Evolutionary conservation across 2,888 invertebrate species (phyloP).

Genomic region (Penaeus monodon): DNA sequence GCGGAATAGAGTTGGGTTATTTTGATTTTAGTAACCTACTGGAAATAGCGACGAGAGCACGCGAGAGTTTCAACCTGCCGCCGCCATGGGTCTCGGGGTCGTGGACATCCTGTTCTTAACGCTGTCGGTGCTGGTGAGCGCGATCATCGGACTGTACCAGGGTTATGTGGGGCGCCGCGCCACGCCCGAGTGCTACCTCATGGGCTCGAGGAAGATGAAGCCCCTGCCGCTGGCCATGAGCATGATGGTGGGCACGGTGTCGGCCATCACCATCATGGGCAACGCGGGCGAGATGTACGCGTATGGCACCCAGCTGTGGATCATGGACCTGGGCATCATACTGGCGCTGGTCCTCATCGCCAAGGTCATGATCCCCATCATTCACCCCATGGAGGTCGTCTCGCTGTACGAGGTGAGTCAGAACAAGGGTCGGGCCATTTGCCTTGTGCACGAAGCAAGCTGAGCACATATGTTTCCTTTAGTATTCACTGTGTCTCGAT

Average conservation of each 20-base stretch:
- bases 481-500: too few species aligned
- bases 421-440: neutral
- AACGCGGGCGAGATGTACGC: constrained; percentile 93
- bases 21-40: too few species aligned
- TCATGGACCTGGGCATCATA: constrained; percentile 84
- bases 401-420: constrained; percentile 57
- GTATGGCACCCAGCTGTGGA: constrained; percentile 88
- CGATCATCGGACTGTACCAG: constrained; percentile 55
- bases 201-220: constrained; percentile 53
- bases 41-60: too few species aligned
- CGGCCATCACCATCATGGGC: constrained; percentile 89
- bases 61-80: neutral
- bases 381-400: constrained; percentile 61
- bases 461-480: too few species aligned
- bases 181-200: constrained; percentile 57
- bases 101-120: constrained; percentile 49
- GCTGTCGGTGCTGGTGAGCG: constrained; percentile 50
- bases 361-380: constrained; percentile 60
- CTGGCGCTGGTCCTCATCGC: constrained; percentile 71
- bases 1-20: too few species aligned
- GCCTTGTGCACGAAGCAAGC: too few species aligned
- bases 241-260: constrained; percentile 73
- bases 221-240: constrained; percentile 62
- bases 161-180: constrained; percentile 46
- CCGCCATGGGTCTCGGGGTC: constrained; percentile 46